Conservation (phyloP, 2,888 invertebrate species). For the Sycophila texana region DNA sequence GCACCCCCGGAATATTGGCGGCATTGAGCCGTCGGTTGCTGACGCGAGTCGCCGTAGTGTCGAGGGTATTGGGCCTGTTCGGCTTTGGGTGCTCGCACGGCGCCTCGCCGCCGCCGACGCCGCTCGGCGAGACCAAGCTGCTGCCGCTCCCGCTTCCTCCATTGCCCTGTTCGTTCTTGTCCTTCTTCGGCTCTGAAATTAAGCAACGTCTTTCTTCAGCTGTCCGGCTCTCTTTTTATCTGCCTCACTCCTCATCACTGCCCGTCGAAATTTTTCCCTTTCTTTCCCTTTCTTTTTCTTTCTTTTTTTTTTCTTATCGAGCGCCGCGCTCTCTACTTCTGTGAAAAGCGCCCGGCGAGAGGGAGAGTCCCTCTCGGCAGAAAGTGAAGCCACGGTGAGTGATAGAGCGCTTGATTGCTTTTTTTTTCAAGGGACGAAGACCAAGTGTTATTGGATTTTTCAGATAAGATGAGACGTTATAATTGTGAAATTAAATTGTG, state of each 20-base stretch:
- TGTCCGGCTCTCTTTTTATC: not conserved
- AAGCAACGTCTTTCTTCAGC: conserved; percentile 34
- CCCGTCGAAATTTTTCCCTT: not conserved
- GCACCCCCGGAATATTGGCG: conserved; percentile 33
- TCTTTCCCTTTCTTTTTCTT: not conserved
- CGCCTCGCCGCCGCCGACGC: too few species aligned
- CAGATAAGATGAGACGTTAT: too few species aligned
- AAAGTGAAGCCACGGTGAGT: too few species aligned
- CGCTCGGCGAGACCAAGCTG: conserved; percentile 79
- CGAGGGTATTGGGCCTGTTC: conserved; percentile 88
- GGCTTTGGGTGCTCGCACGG: conserved; percentile 77
- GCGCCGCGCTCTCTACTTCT: not conserved
- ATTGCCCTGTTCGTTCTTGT: conserved; percentile 85
- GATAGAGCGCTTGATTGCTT: too few species aligned
- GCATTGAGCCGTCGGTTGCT: conserved; percentile 73
- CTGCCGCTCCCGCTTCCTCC: conserved; percentile 76
- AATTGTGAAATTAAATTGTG: too few species aligned
- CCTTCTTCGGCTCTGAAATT: conserved; percentile 92
- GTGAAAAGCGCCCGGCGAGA: not conserved
- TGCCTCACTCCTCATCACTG: too few species aligned
- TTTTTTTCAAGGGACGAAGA: too few species aligned
- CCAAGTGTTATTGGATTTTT: too few species aligned
- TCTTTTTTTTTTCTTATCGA: not conserved
- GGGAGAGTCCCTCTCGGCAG: too few species aligned
- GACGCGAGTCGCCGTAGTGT: conserved; percentile 77